These are phyloP conservation scores for Papilio gigon DNA, from an alignment of 2,888 invertebrate genomes.

Conservation along the genomic window DNA sequence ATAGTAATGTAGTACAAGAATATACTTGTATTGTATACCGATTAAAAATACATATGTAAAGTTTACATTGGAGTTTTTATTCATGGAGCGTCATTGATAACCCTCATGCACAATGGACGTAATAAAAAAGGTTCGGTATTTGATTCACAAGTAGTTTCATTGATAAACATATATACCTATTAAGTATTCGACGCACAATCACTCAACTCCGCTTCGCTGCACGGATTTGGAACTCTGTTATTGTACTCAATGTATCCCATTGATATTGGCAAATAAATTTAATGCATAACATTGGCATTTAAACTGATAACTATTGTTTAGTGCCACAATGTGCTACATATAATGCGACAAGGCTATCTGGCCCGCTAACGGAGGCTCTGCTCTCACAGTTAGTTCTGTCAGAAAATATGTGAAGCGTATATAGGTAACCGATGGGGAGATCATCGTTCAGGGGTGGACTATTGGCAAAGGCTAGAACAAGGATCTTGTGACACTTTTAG, in stretches of 20 bases:
- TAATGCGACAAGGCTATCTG: no score
- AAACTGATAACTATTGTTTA: no score
- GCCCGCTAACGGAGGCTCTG: no score
- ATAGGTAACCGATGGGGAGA: no score
- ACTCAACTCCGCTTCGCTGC: not conserved
- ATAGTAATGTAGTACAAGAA: no score
- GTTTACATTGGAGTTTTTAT: constrained; percentile 1
- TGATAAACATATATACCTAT: constrained; percentile 20
- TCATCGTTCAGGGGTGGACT: no score
- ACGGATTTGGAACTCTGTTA: not conserved
- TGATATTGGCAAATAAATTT: not conserved
- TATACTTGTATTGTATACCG: not conserved
- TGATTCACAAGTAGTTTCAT: constrained; percentile 28
- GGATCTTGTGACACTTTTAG: no score
- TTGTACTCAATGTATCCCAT: not conserved
- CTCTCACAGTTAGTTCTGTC: no score
- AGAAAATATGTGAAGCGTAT: no score
- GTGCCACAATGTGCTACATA: no score
- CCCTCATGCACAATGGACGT: not conserved
- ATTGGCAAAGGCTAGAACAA: no score
- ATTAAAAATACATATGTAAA: not conserved
- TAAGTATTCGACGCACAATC: constrained; percentile 29
- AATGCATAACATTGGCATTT: not conserved
- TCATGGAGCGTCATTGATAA: constrained; percentile 6
- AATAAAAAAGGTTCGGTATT: constrained; percentile 21